Evolutionary conservation across 2,797 vertebrate genomes (phyloP).

Genomic region (Pseudocheirus occidentalis): DNA sequence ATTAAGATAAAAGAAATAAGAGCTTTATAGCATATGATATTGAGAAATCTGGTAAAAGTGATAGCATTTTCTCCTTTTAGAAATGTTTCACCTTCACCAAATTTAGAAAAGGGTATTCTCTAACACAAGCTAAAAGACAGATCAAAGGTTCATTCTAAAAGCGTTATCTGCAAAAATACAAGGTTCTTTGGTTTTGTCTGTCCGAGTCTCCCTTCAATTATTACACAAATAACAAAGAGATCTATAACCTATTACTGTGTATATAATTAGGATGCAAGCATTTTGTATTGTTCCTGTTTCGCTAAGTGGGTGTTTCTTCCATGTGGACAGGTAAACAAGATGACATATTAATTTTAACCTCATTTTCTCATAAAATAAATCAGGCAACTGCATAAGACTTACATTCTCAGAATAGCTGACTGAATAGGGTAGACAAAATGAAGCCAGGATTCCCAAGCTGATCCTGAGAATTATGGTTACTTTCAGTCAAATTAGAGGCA

Average conservation of each 20-base stretch:
- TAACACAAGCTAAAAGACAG: conserved; percentile 3
- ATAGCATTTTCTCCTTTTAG: background rate
- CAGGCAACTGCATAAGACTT: conserved; percentile 35
- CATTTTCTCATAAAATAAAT: conserved; percentile 47
- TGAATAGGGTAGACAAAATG: conserved; percentile 33
- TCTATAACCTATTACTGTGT: background rate
- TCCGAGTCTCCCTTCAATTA: conserved; percentile 24
- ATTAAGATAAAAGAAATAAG: background rate
- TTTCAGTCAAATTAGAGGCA: conserved; percentile 3
- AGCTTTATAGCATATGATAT: background rate
- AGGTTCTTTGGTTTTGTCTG: conserved; percentile 5
- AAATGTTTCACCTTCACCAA: background rate
- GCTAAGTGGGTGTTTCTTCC: background rate
- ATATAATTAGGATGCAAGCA: background rate
- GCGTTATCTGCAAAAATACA: conserved; percentile 32
- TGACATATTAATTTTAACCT: conserved; percentile 15
- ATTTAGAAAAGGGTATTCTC: conserved; percentile 16
- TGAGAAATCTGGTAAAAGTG: background rate
- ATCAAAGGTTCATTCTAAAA: conserved; percentile 24
- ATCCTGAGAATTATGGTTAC: conserved; percentile 8
- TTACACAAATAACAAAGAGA: background rate
- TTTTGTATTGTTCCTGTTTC: background rate
- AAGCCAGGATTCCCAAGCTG: conserved; percentile 38
- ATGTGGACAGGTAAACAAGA: background rate
- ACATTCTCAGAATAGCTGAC: background rate